phyloP scores from a whole-genome alignment of 2,113 vertebrate genomes.

The human (Homo sapiens) region GRCh38 chr2:67851001-67851500 shows the following conservation, averaged over 20 bases:
- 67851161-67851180: conserved; percentile 39
- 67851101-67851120: conserved; percentile 23
- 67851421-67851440: not conserved
- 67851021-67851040: not conserved
- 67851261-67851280: conserved; percentile 13
- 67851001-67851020: not conserved
- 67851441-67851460: not conserved
- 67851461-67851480: not conserved
- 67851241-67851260: not conserved
- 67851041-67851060: not conserved
- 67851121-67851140: not conserved
- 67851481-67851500: not conserved
- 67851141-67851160: conserved; percentile 34
- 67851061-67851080: not conserved
- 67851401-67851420: not conserved
- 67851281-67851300: not conserved
- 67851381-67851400: not conserved
- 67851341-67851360: not conserved
- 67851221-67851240: conserved; percentile 18
- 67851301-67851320: not conserved
- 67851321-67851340: not conserved
- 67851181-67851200: conserved; percentile 22
- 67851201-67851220: conserved; percentile 21
- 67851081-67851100: conserved; percentile 43
- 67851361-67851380: not conserved